phyloP scores from a whole-genome alignment of 2,797 vertebrate genomes.

The Nothura maculosa region DNA sequence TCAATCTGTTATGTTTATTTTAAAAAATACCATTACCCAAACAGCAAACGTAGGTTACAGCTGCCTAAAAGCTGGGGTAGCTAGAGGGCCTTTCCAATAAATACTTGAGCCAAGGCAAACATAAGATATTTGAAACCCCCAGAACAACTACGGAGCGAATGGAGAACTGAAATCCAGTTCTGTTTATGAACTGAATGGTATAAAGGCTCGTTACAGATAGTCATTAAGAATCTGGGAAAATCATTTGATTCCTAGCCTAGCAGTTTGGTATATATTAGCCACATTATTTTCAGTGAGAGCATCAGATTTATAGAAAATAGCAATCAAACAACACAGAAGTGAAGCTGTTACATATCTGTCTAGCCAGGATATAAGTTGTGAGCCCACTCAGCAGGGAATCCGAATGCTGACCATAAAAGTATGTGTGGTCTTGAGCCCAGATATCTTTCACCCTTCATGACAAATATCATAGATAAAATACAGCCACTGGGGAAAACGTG shows the following conservation, averaged over 20 bases:
- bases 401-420: background rate
- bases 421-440: constrained; percentile 22
- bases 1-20: background rate
- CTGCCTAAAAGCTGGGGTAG: background rate
- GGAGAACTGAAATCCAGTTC: background rate
- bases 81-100: background rate
- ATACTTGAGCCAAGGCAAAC: background rate
- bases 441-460: constrained; percentile 16
- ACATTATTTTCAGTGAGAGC: background rate
- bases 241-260: background rate
- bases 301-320: background rate
- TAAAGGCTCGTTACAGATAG: background rate
- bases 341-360: constrained; percentile 11
- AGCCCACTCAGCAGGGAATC: background rate
- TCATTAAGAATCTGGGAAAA: background rate
- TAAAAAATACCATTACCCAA: background rate
- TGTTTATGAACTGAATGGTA: background rate
- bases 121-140: background rate
- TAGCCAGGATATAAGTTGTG: constrained; percentile 16
- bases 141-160: background rate
- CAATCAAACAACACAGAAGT: background rate
- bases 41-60: background rate
- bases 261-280: background rate
- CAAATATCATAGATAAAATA: background rate
- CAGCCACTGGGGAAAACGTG: background rate